A percentile compares a stretch with the other conserved stretches of the same genome.
Evolutionary conservation across 2,797 vertebrate species (phyloP).

Genomic region (Lemur catta): DNA sequence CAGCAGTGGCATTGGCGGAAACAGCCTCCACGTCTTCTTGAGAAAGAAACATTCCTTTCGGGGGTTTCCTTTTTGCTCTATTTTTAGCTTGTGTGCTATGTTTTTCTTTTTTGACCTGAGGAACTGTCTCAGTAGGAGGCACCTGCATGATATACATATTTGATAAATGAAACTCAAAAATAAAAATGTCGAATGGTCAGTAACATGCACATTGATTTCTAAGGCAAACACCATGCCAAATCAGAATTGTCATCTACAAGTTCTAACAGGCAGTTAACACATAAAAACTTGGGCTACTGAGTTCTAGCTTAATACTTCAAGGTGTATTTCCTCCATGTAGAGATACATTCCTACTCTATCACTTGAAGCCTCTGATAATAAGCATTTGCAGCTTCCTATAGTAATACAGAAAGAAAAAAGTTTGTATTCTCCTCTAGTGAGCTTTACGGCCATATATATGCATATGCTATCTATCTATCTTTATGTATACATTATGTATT

Average conservation of each 20-base stretch:
- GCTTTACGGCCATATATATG: neutral
- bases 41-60: conserved; percentile 95
- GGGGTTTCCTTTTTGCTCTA: conserved; percentile 94
- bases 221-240: neutral
- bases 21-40: conserved; percentile 93
- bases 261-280: neutral
- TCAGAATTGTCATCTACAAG: neutral
- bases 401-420: neutral
- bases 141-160: conserved; percentile 79
- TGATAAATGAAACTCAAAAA: conserved; percentile 5
- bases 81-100: conserved; percentile 90
- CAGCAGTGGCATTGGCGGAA: conserved; percentile 90
- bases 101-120: conserved; percentile 91
- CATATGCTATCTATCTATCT: neutral
- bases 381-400: neutral
- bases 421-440: neutral
- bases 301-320: neutral
- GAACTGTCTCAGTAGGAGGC: conserved; percentile 84
- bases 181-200: neutral
- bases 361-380: neutral
- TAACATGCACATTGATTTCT: neutral
- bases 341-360: neutral
- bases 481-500: neutral
- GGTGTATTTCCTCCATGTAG: neutral
- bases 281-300: accelerated